phyloP scores from a whole-genome alignment of 1,140 invertebrate species.

The Melanaphis sacchari region DNA sequence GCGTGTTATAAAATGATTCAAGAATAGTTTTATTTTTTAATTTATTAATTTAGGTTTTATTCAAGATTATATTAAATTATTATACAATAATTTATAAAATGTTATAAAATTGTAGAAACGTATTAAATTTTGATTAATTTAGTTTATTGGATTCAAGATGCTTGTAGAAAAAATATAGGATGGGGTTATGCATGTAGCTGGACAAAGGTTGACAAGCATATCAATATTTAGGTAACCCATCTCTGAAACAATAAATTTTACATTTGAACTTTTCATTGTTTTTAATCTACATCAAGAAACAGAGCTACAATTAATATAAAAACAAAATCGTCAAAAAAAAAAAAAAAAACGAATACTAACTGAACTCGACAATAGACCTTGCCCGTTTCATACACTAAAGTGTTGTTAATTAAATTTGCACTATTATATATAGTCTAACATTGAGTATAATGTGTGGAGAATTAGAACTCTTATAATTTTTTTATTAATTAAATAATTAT shows the following conservation, averaged over 20 bases:
- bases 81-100: too few species aligned
- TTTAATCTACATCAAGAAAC: background rate
- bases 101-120: too few species aligned
- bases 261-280: background rate
- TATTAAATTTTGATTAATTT: background rate
- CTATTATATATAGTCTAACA: background rate
- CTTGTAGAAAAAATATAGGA: background rate
- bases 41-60: too few species aligned
- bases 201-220: background rate
- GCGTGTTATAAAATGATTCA: too few species aligned
- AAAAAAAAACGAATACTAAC: constrained; percentile 1
- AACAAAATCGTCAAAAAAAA: background rate
- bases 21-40: too few species aligned
- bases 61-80: too few species aligned
- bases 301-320: background rate
- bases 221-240: background rate
- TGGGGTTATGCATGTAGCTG: too few species aligned
- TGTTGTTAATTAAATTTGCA: background rate
- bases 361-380: background rate
- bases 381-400: background rate
- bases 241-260: background rate
- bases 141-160: background rate
- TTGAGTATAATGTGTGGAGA: background rate
- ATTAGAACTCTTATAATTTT: background rate
- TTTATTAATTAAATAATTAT: background rate